Evolutionary conservation across 1,140 invertebrate species (phyloP).

Genomic region (Lucilia cuprina): DNA sequence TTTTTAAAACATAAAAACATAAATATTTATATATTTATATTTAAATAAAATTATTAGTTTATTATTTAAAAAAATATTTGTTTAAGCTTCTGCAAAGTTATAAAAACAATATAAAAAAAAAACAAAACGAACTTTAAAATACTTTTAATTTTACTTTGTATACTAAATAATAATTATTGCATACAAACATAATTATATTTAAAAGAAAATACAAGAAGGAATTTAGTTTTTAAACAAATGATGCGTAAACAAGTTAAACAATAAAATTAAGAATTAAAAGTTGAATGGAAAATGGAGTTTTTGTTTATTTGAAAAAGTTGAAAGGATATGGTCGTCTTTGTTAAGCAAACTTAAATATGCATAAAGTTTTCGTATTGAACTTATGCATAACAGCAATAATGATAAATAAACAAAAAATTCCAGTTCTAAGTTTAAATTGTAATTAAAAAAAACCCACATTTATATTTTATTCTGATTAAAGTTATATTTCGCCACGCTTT

Average conservation of each 20-base stretch:
- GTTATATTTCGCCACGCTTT: no score
- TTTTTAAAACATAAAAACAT: background rate
- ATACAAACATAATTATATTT: background rate
- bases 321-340: no score
- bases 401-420: no score
- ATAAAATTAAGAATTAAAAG: constrained; percentile 6
- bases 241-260: constrained; percentile 3
- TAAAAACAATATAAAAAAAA: background rate
- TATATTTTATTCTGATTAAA: no score
- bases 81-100: background rate
- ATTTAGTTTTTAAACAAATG: background rate
- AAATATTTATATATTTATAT: background rate
- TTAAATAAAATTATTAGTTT: background rate
- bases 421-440: no score
- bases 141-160: background rate
- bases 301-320: background rate
- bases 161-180: background rate
- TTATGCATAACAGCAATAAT: no score
- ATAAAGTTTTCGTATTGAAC: no score
- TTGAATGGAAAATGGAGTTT: background rate
- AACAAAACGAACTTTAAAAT: background rate
- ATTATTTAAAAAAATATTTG: background rate
- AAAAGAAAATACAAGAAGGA: background rate
- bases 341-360: no score
- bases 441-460: no score